Evolutionary conservation across 2,113 vertebrate species (phyloP).

Genomic region (Amblyornis subalaris): DNA sequence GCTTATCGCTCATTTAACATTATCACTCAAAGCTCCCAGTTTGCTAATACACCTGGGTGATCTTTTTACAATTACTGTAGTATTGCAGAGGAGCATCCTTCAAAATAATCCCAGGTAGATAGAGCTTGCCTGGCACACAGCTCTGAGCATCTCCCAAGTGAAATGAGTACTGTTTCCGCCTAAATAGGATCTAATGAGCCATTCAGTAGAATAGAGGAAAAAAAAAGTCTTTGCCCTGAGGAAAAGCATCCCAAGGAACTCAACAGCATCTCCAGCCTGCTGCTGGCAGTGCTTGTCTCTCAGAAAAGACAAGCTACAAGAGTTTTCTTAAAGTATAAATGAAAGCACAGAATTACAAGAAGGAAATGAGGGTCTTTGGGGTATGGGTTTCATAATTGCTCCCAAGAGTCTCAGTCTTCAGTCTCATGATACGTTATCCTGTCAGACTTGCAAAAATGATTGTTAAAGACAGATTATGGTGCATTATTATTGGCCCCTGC

Average conservation of each 20-base stretch:
- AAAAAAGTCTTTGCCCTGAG: neutral
- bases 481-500: neutral
- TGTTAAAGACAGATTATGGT: neutral
- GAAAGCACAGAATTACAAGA: neutral
- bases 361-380: neutral
- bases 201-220: neutral
- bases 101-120: neutral
- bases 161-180: conserved; percentile 13
- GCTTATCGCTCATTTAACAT: conserved; percentile 7
- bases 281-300: neutral
- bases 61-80: conserved; percentile 1
- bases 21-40: neutral
- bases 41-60: neutral
- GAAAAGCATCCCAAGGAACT: conserved; percentile 15
- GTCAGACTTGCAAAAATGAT: neutral
- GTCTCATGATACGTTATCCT: neutral
- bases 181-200: conserved; percentile 24
- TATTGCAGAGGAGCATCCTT: neutral
- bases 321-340: neutral
- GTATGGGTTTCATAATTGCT: neutral
- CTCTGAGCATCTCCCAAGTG: neutral
- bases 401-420: neutral
- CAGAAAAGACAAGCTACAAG: neutral
- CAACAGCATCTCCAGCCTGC: neutral
- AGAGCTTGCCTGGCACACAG: neutral